Conservation (phyloP, 2,888 invertebrate species). For the Hyles lineata region DNA sequence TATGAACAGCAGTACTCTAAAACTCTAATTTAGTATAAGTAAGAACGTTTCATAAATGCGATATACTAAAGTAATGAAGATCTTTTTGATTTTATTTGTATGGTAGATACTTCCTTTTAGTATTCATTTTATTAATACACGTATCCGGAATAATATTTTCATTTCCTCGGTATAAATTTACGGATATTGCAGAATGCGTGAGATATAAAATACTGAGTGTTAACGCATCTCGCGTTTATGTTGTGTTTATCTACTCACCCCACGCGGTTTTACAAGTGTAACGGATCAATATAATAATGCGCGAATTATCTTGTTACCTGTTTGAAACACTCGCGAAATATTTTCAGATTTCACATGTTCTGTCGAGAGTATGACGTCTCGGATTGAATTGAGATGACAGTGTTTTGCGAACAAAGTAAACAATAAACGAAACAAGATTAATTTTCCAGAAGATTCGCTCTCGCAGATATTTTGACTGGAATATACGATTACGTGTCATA, state of each 20-base stretch:
- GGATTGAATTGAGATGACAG: constrained; percentile 45
- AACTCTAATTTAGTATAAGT: too few species aligned
- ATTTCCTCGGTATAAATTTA: neutral
- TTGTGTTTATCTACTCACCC: constrained; percentile 27
- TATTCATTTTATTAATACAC: constrained; percentile 1
- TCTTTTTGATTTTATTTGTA: too few species aligned
- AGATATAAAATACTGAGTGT: constrained; percentile 25
- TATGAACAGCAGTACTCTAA: too few species aligned
- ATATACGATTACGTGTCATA: constrained; percentile 84
- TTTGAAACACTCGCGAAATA: constrained; percentile 17
- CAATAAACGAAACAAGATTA: constrained; percentile 62
- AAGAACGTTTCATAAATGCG: too few species aligned
- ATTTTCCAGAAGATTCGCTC: constrained; percentile 61
- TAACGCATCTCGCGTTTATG: constrained; percentile 7
- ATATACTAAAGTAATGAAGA: too few species aligned
- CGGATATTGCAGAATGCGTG: constrained; percentile 13
- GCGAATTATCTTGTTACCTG: constrained; percentile 16
- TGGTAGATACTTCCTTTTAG: neutral
- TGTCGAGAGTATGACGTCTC: constrained; percentile 32
- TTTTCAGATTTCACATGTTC: constrained; percentile 26
- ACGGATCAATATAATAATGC: constrained; percentile 19
- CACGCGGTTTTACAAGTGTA: constrained; percentile 17
- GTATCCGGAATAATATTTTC: neutral
- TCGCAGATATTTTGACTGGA: constrained; percentile 69
- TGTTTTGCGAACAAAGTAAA: constrained; percentile 52